These are phyloP conservation scores for Campaea margaritaria DNA, from an alignment of 2,888 invertebrate genomes.

Conservation along the genomic window DNA sequence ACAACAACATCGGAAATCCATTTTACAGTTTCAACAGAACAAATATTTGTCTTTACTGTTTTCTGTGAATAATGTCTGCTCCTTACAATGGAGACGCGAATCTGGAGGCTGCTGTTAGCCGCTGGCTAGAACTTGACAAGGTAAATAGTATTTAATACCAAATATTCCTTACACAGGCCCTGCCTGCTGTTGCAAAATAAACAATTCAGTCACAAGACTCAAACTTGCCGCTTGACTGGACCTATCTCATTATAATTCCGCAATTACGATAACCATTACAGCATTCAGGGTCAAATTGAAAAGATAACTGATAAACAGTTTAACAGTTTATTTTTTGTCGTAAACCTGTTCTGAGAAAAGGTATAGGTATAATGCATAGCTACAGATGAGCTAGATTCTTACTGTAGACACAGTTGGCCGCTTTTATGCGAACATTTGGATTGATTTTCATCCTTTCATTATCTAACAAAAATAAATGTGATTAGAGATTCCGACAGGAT, in stretches of 20 bases:
- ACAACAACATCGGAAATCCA: neutral
- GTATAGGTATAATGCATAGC: no score
- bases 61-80: constrained; percentile 49
- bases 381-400: no score
- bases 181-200: neutral
- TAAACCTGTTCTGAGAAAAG: no score
- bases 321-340: no score
- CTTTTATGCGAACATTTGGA: no score
- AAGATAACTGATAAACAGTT: neutral
- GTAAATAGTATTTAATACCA: constrained; percentile 62
- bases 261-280: constrained; percentile 2
- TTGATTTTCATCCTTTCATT: no score
- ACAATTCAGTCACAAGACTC: constrained; percentile 20
- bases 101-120: constrained; percentile 87
- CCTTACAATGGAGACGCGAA: constrained; percentile 80
- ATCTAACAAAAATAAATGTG: no score
- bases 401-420: no score
- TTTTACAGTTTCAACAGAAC: neutral
- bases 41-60: constrained; percentile 1
- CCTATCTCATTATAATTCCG: constrained; percentile 4
- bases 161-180: no score
- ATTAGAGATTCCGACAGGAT: no score
- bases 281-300: neutral
- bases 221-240: constrained; percentile 10
- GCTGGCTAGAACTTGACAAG: constrained; percentile 92